Base-by-base conservation (phyloP, 1,140 invertebrate species). In the Drosophila littoralis region DNA sequence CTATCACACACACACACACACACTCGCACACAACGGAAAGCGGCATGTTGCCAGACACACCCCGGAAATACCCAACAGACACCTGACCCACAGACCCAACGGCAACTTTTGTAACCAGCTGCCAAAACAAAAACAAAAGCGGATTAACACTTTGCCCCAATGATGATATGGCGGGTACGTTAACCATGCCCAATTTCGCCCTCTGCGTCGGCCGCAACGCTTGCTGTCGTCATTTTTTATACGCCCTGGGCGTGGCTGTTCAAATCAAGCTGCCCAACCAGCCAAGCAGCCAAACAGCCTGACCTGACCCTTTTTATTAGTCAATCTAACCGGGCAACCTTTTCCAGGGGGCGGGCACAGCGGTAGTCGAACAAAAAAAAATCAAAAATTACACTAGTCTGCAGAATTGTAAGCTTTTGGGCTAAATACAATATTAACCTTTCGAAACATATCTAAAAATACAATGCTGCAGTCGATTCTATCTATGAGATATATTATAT, bases 81-180 rank as follows among this genome's bases (percentile, higher is more conserved):
- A 82, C 67, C 79, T 86, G 79, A 72, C 60, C 67, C 61, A 60
- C 17, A 67, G 45, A 58, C 52, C 54, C 64, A 63, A 67, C 43
- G 45, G 60, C 76, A 66, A 80, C 61, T 81, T 65, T 54, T 75
- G 79, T 68, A 50, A 54, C 63, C 59, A 73, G 68, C 70, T 77
- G 58, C 48, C 70, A 78, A 84, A 84, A 89, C 71, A 89, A 88
- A 84, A 88, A 89, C 80, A 89, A 89, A 89, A 89, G 84, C 84
- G 80, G 84, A 89, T 89, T 89, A 89, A 89, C 84, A 89, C 84
- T 89, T 89, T 75, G 82, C 60, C 79, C 75, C 68, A 85, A 51
- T 75, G 71, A 85, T 89, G 77, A 84, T 90, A 89, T 84, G 77
- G 70, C 65, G 66, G 54, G 43, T 13, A 36, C 22, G 33, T 54